A percentile compares a stretch with the other conserved stretches of the same genome.
phyloP scores from a whole-genome alignment of 2,113 vertebrate species.

The Bubo bubo region DNA sequence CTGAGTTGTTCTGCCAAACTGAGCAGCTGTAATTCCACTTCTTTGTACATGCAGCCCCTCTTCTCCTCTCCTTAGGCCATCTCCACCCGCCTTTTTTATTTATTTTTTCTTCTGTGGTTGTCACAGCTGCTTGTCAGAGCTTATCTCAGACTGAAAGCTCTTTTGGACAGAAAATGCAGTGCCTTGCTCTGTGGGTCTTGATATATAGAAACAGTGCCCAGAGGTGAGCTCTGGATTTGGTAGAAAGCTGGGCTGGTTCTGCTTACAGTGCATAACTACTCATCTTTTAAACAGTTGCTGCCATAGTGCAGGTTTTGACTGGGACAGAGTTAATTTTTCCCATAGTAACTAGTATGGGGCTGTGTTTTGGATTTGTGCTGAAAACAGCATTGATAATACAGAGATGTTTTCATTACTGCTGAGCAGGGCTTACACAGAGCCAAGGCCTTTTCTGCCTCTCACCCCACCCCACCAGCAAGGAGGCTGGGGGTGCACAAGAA shows the following conservation, averaged over 20 bases:
- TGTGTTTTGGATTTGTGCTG: too few species aligned
- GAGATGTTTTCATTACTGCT: too few species aligned
- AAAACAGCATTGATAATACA: too few species aligned
- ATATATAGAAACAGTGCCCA: not conserved
- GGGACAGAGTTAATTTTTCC: too few species aligned
- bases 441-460: too few species aligned
- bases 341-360: too few species aligned
- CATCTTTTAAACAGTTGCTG: not conserved
- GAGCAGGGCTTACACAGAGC: too few species aligned
- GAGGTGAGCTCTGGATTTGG: not conserved
- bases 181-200: not conserved
- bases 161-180: not conserved
- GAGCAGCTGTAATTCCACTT: not conserved
- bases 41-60: not conserved
- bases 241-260: not conserved
- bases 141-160: not conserved
- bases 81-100: not conserved
- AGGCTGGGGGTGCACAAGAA: too few species aligned
- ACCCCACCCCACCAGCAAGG: too few species aligned
- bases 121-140: not conserved
- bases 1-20: not conserved
- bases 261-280: fast-evolving
- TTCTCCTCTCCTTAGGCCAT: not conserved
- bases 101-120: not conserved
- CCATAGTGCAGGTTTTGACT: not conserved